Evolutionary conservation across 2,797 vertebrate genomes (phyloP), one percentile per base, ranked within the genome.

Genomic region (Epinephelus awoara): DNA sequence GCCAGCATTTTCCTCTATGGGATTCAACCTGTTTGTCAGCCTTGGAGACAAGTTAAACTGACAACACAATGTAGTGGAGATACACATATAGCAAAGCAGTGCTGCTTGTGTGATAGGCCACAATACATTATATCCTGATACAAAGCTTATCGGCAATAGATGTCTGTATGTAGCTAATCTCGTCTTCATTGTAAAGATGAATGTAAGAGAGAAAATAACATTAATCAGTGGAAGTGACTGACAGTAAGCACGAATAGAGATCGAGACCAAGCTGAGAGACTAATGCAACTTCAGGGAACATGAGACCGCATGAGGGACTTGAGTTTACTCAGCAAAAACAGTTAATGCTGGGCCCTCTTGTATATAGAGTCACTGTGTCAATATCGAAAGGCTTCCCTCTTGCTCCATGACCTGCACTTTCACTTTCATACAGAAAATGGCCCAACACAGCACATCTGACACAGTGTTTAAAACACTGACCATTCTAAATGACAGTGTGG

Each of bases 21-120:
- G 54, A 83, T 49, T 52, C 49, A 77, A 77, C 57, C 50, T 19
- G 67, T 56, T 75, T 66, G 63, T 25, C n/a, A 77, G 59, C 50
- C 19, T 56, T 13, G 3, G 15, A 65, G 61, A 76, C 18, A 49
- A 59, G 21, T 49, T 38, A 57, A 67, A 63, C 25, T 78, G 57
- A 78, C 63, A 78, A 61, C 40, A 49, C 19, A 65, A 29, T 59
- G 29, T 10, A 52, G 1, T 19, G 10, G 18, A 40, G 13, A 68
- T 38, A 57, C 25, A 80, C 14, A 65, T 27, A 69, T 42, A 38
- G 23, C 27, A 54, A 47, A 57, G 9, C 17, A 38, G 5, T 57
- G 40, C 52, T 78, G 47, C n/a, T 25, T 23, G 11, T 58, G 21
- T 67, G 47, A 72, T 2, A 13, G 18, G 29, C 29, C 57, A 44